A percentile compares a stretch with the other conserved stretches of the same genome.
These are phyloP conservation scores for Macrobrachium rosenbergii DNA, from an alignment of 1,140 invertebrate species.

Conservation along the genomic window DNA sequence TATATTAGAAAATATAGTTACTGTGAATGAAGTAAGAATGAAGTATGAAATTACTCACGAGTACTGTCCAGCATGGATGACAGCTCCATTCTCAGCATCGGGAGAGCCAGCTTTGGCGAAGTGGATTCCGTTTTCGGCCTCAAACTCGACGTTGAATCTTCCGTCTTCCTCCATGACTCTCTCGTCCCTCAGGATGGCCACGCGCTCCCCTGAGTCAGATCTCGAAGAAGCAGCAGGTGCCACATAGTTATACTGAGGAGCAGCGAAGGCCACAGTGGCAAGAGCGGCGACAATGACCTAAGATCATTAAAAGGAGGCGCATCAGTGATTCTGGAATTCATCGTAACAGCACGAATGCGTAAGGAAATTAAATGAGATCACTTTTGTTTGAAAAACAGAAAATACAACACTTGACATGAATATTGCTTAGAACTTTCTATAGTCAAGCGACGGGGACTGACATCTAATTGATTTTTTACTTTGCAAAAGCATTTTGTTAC, in stretches of 20 bases:
- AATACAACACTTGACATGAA: too few species aligned
- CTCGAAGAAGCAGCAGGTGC: neutral
- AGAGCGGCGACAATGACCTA: neutral
- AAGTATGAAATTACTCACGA: conserved; percentile 19
- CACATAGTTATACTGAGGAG: conserved; percentile 6
- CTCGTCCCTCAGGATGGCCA: conserved; percentile 28
- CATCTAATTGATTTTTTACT: too few species aligned
- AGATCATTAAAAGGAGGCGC: too few species aligned
- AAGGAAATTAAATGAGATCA: too few species aligned
- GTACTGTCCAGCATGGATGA: conserved; percentile 26
- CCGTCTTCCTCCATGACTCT: conserved; percentile 26
- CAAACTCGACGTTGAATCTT: conserved; percentile 11
- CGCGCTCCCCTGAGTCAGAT: neutral
- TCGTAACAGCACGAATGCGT: too few species aligned
- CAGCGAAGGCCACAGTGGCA: neutral
- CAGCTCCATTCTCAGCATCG: neutral
- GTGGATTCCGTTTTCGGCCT: conserved; percentile 21
- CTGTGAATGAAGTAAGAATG: too few species aligned
- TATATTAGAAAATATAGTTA: too few species aligned
- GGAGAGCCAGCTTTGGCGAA: conserved; percentile 12
- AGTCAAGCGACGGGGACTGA: too few species aligned
- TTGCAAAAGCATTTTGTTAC: too few species aligned
- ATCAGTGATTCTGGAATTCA: too few species aligned
- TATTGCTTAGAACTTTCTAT: too few species aligned
- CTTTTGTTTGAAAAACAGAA: too few species aligned